These are phyloP conservation scores for Enteromius treurensis DNA, from an alignment of 2,797 vertebrate species.

Conservation along the genomic window DNA sequence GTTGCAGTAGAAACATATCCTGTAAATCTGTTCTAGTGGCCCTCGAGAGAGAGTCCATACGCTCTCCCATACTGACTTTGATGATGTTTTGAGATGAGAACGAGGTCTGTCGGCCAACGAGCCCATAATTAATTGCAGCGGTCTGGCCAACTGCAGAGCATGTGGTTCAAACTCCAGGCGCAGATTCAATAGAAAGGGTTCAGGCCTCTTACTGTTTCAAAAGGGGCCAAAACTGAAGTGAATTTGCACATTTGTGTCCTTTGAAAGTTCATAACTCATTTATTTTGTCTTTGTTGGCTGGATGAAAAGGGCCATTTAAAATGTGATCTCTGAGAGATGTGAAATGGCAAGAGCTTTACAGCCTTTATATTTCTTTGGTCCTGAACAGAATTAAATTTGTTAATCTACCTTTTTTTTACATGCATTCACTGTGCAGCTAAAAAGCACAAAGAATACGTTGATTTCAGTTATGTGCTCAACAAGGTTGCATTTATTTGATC, in stretches of 20 bases:
- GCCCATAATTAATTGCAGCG: constrained; percentile 47
- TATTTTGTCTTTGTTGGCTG: constrained; percentile 38
- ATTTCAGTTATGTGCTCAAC: not conserved
- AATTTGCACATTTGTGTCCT: constrained; percentile 49
- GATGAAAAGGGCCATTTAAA: constrained; percentile 29
- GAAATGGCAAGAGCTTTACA: not conserved
- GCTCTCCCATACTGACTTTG: constrained; percentile 33
- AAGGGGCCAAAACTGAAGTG: constrained; percentile 37
- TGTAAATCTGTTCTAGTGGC: constrained; percentile 24
- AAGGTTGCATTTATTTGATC: not conserved
- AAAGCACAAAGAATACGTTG: too few species aligned
- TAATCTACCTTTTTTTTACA: not conserved
- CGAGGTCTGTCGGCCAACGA: constrained; percentile 45
- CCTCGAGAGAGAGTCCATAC: constrained; percentile 25
- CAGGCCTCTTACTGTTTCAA: constrained; percentile 6
- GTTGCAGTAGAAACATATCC: not conserved
- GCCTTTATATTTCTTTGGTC: not conserved
- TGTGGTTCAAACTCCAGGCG: constrained; percentile 39
- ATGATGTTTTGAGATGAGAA: constrained; percentile 47
- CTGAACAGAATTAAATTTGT: not conserved
- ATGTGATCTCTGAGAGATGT: constrained; percentile 13
- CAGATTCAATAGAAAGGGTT: constrained; percentile 23
- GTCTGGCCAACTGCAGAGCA: constrained; percentile 46
- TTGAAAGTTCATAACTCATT: constrained; percentile 32
- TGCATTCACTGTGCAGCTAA: not conserved